These are phyloP conservation scores for Leguminivora glycinivorella DNA, from an alignment of 1,140 invertebrate genomes.

Conservation along the genomic window DNA sequence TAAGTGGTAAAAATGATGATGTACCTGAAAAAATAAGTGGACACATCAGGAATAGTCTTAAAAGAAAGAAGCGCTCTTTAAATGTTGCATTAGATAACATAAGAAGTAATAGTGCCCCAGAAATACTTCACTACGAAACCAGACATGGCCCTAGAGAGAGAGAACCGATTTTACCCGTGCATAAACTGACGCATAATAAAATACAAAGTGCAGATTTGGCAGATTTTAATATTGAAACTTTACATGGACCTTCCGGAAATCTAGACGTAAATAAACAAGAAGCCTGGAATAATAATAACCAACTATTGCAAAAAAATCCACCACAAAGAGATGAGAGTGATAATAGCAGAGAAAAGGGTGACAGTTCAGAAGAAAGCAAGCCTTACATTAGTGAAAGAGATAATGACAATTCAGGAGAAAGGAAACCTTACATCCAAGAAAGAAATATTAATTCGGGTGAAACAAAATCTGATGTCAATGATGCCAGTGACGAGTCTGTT, in stretches of 20 bases:
- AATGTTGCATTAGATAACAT: constrained; percentile 25
- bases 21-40: constrained; percentile 48
- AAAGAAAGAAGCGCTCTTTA: constrained; percentile 56
- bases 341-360: constrained; percentile 34
- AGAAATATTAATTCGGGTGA: constrained; percentile 27
- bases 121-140: constrained; percentile 53
- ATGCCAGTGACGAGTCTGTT: background rate
- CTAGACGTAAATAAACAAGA: constrained; percentile 27
- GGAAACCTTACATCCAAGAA: constrained; percentile 32
- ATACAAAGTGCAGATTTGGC: constrained; percentile 54
- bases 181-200: constrained; percentile 36
- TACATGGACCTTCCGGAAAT: constrained; percentile 37
- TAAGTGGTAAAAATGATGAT: constrained; percentile 50
- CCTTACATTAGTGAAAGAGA: constrained; percentile 33
- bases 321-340: constrained; percentile 20
- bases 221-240: constrained; percentile 65
- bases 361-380: constrained; percentile 28
- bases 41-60: constrained; percentile 54
- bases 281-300: background rate
- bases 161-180: constrained; percentile 37
- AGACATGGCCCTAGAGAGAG: constrained; percentile 41
- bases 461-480: background rate
- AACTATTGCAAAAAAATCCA: background rate
- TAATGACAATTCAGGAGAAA: constrained; percentile 31
- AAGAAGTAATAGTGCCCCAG: constrained; percentile 35